Evolutionary conservation across 1,140 invertebrate genomes (phyloP), one percentile per base, ranked within the genome.

Genomic region (Philotrypesis tridentata): DNA sequence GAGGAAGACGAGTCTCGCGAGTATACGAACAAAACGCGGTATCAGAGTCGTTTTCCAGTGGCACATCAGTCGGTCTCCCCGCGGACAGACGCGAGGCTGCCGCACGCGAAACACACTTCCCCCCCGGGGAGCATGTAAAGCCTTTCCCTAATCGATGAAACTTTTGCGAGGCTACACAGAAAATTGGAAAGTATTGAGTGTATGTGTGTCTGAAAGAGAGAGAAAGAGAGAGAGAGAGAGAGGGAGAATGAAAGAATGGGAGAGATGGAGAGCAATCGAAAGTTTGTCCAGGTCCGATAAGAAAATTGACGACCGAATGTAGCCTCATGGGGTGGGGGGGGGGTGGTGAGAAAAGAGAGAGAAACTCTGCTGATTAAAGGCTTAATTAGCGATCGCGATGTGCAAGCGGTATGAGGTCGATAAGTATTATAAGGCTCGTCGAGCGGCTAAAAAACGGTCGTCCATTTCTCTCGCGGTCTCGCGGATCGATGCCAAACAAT

Each of bases 131-230:
- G 4, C 67, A 37, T 68, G 29, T 21, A 68, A 29, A 68, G 29
- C 67, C 31, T 33, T 33, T 17, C 31, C n/a, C 67, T 68, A 43
- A 72, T 72, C 70, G 70, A 72, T 48, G 33, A 72, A 72, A 72
- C 7, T 72, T 72, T 72, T 11, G 17, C 70, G 37, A 72, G 70
- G n/a, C 37, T 43, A 72, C 23, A 29, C 8, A 8, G 72, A 74
- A 76, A 76, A 63, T 76, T 76, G 31, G 73, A 76, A 76, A 65
- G 74, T 76, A 76, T 76, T 31, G 74, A n/a, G n/a, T n/a, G n/a
- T n/a, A n/a, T n/a, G n/a, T n/a, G n/a, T n/a, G n/a, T n/a, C n/a
- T n/a, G n/a, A n/a, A n/a, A n/a, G n/a, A n/a, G n/a, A n/a, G n/a
- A 74, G 40, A 37, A 5, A 37, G 33, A 9, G 9, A 37, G 9